Evolutionary conservation across 2,113 vertebrate genomes (phyloP), one percentile per base, ranked within the genome.

Genomic region (Syngnathus floridae): DNA sequence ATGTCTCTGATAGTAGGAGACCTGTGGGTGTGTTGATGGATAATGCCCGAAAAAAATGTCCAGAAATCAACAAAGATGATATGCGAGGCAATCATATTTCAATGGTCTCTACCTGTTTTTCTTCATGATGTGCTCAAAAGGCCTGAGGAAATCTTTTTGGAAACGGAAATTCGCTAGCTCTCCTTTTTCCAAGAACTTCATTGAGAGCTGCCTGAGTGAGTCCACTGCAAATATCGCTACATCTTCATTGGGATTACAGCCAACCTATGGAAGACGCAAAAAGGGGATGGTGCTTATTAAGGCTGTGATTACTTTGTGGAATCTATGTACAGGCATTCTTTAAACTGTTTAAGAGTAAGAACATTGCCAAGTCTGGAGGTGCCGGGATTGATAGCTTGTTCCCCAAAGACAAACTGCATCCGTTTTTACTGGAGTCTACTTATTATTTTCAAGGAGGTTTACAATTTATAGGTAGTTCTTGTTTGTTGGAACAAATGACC

Each of bases 181-280:
- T 82, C 96, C 96, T 81, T 98, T 99, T 84, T 99, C 97, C 75
- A 99, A 87, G 79, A 98, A 99, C 81, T 99, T 99, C 97, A 99
- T 98, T 64, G 97, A 99, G 31, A 99, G 93, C 36, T 99, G 97
- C 75, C 97, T 89, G 81, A 99, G 82, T 0, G 97, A 99, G 78
- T 99, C 96, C 70, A 99, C 95, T 1, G 97, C 96, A 86, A 99
- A 99, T 74, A 98, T 96, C 75, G 96, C 96, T 0, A 98, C 95
- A 41, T 99, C 97, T 85, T 99, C 96, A n/a, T 97, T 99, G 48
- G 95, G 95, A 73, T 96, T 99, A 79, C 97, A 99, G 73, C 97
- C 96, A 78, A 99, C 96, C 97, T 99, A 26, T 12, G 38, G 0
- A 70, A 11, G 31, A 36, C 21, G 21, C 51, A 54, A 8, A 12